A percentile compares a stretch with the other conserved stretches of the same genome.
Conservation (phyloP, 2,888 invertebrate genomes). For the Drosophila eohydei region DNA sequence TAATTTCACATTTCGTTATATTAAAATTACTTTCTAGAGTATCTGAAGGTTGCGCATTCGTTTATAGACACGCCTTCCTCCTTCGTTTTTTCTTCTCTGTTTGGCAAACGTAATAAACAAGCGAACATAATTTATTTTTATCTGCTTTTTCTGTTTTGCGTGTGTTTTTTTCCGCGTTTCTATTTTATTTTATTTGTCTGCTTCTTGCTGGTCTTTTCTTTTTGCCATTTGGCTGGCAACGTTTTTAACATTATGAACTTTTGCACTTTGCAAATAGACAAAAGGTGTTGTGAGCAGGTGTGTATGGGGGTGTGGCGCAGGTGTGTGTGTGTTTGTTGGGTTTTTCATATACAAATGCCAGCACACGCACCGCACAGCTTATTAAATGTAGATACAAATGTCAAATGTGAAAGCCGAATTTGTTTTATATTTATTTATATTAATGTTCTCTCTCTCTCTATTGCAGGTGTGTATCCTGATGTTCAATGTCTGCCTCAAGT, state of each 20-base stretch:
- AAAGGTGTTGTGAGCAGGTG: slow-evolving; percentile 41
- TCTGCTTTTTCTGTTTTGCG: slow-evolving; percentile 26
- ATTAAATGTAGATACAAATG: slow-evolving; percentile 31
- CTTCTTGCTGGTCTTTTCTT: slow-evolving; percentile 21
- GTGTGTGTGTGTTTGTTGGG: neutral
- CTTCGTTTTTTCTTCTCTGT: neutral
- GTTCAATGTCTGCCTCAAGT: slow-evolving; percentile 75
- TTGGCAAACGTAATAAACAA: slow-evolving; percentile 45
- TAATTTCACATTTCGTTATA: too few relatives aligned
- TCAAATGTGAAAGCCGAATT: slow-evolving; percentile 31
- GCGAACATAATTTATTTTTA: slow-evolving; percentile 65
- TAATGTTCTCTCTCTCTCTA: slow-evolving; percentile 23
- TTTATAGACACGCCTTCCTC: neutral
- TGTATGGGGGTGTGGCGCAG: neutral
- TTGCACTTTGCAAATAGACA: slow-evolving; percentile 70
- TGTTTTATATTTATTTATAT: slow-evolving; percentile 14
- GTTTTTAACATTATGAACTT: slow-evolving; percentile 66
- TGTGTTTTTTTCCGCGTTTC: slow-evolving; percentile 11
- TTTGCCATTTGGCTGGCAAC: slow-evolving; percentile 51
- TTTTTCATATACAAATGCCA: slow-evolving; percentile 55
- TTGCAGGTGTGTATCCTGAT: slow-evolving; percentile 70
- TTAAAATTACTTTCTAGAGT: slow-evolving; percentile 1
- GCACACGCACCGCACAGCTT: slow-evolving; percentile 32
- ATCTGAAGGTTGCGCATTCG: slow-evolving; percentile 5
- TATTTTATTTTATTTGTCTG: neutral